Base-by-base conservation (phyloP, 2,888 invertebrate species). In the Microplitis deprimator region DNA sequence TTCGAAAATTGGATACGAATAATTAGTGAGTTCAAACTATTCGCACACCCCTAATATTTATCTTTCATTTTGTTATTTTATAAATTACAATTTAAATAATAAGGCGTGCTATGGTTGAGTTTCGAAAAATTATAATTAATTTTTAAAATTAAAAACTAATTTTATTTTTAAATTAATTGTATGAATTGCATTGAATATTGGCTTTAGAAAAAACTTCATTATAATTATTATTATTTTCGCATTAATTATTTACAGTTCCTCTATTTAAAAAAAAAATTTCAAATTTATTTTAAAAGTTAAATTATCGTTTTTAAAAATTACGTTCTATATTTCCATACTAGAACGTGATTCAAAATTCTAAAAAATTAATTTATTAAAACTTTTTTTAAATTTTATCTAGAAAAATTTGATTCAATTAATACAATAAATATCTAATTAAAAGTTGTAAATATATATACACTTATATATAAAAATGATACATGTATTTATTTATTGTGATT, bases 401-500 rank as follows among this genome's bases (percentile, higher is more conserved):
- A 17, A 6, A 17, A 67, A 39, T 16, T 16, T 67, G 5, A 67
- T 39, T 67, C 67, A 67, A 65, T 38, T 17, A 65, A 67, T 67
- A 62, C 17, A 40, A 41, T 20, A 39, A 29, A 29, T 29, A 29
- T 29, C 2, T 29, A 29, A 29, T 29, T 29, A 29, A 29, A 29
- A 29, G 4, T 4, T 29, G 3, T 4, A 29, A 4, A 29, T 29
- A 29, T 29, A 29, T 20, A 20, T 29, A 29, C 4, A 29, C 29
- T 0, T 4, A 29, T 17, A 17, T 65, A 59, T 20, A 6, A 68
- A 68, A 61, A n/a, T 68, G n/a, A 60, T 13, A 38, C 65, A 29
- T 73, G 71, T 40, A 68, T 69, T 70, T 72, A 68, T 81, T 71
- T 75, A 50, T 13, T 50, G 5, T 50, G 71, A 76, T 92, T 92